A percentile compares a stretch with the other conserved stretches of the same genome.
Evolutionary conservation across 2,888 invertebrate genomes (phyloP).

Genomic region (Drosophila quasianomalipes): DNA sequence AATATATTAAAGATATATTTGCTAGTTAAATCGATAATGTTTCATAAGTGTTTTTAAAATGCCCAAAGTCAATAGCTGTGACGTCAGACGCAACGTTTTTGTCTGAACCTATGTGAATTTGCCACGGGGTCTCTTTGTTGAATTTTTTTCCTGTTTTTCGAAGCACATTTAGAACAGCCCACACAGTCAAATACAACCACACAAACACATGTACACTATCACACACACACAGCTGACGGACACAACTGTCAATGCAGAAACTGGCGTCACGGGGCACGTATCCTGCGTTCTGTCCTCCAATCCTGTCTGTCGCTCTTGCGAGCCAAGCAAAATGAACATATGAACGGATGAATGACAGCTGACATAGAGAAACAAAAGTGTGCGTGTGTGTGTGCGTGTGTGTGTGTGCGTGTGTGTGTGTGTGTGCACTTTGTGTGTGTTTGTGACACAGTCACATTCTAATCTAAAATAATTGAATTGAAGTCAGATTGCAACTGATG

Average conservation of each 20-base stretch:
- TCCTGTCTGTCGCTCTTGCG: slow-evolving; percentile 32
- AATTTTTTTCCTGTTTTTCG: neutral
- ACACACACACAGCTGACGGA: slow-evolving; percentile 25
- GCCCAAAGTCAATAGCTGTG: slow-evolving; percentile 13
- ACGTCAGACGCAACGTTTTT: slow-evolving; percentile 21
- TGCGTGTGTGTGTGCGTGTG: slow-evolving; percentile 28
- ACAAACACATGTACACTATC: neutral
- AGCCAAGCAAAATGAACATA: slow-evolving; percentile 62
- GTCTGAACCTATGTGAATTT: slow-evolving; percentile 11
- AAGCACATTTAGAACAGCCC: slow-evolving; percentile 13
- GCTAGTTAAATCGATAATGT: neutral
- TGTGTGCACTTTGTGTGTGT: slow-evolving; percentile 20
- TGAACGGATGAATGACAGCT: slow-evolving; percentile 78
- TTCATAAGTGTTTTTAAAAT: slow-evolving; percentile 3
- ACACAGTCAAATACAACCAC: slow-evolving; percentile 16
- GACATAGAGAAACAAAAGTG: slow-evolving; percentile 78
- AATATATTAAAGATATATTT: neutral
- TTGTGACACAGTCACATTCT: slow-evolving; percentile 80
- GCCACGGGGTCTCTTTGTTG: slow-evolving; percentile 14
- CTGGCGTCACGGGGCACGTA: slow-evolving; percentile 72
- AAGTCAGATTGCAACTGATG: slow-evolving; percentile 82
- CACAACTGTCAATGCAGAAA: slow-evolving; percentile 67
- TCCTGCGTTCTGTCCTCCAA: slow-evolving; percentile 61
- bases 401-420: slow-evolving; percentile 21
- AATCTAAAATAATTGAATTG: slow-evolving; percentile 82